These are phyloP conservation scores for Campylomormyrus numenius DNA, from an alignment of 2,113 vertebrate genomes.

Conservation along the genomic window DNA sequence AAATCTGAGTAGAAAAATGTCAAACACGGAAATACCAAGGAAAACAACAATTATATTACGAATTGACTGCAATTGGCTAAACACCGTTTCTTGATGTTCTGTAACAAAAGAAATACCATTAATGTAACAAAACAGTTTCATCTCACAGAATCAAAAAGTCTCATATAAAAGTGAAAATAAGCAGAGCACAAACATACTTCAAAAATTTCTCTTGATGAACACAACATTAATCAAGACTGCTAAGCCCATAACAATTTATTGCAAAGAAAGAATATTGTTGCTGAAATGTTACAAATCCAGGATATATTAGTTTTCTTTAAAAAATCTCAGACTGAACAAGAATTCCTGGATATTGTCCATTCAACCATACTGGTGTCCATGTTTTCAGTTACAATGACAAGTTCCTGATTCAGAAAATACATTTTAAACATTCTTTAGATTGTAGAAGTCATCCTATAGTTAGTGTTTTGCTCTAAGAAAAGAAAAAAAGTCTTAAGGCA, in stretches of 20 bases:
- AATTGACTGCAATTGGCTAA: constrained; percentile 13
- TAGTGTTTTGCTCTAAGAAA: constrained; percentile 82
- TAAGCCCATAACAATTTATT: constrained; percentile 69
- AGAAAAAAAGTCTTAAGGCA: constrained; percentile 71
- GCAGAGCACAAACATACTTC: constrained; percentile 48
- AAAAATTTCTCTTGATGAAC: constrained; percentile 44
- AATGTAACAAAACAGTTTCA: constrained; percentile 49
- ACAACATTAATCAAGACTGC: constrained; percentile 73
- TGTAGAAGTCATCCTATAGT: constrained; percentile 73
- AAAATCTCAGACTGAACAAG: constrained; percentile 52
- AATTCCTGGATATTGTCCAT: constrained; percentile 65
- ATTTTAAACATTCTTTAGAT: constrained; percentile 49
- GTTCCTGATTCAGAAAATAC: constrained; percentile 61
- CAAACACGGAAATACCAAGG: constrained; percentile 32
- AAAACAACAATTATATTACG: constrained; percentile 23
- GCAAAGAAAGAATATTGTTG: constrained; percentile 70
- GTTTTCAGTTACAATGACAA: constrained; percentile 77
- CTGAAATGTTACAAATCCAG: constrained; percentile 68
- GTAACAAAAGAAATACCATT: constrained; percentile 47
- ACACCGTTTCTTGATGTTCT: constrained; percentile 45
- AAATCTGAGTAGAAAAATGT: constrained; percentile 44
- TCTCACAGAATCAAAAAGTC: constrained; percentile 57
- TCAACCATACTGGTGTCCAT: constrained; percentile 71
- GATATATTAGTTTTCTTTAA: constrained; percentile 50
- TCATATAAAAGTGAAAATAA: constrained; percentile 47